Conservation (phyloP, 2,888 invertebrate species). For the Bombylius discolor region DNA sequence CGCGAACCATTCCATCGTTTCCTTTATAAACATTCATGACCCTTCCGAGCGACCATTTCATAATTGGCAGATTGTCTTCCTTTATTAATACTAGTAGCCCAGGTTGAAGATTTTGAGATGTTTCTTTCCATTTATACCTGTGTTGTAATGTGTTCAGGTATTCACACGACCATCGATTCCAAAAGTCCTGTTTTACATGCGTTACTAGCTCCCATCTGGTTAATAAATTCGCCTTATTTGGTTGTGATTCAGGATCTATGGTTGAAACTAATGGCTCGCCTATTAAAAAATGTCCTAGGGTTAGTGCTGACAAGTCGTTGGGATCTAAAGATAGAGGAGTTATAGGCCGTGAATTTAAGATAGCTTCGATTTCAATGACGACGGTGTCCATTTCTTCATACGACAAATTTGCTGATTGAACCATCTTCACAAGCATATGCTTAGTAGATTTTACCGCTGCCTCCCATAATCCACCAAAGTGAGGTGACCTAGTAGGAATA, state of each 20-base stretch:
- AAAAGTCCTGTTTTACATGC: not conserved
- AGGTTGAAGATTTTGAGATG: not conserved
- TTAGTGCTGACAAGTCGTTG: not conserved
- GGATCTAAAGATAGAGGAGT: not conserved
- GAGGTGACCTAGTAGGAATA: not conserved
- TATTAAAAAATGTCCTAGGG: not conserved
- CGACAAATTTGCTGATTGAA: not conserved
- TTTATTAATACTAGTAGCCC: not conserved
- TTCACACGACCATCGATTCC: not conserved
- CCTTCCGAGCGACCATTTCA: not conserved
- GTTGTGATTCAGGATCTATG: not conserved
- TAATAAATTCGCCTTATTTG: not conserved
- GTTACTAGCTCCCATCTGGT: not conserved
- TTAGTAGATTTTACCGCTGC: not conserved
- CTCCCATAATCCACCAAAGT: not conserved
- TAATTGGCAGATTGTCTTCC: not conserved
- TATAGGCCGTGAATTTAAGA: not conserved
- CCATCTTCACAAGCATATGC: not conserved
- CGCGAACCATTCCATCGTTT: constrained; percentile 15
- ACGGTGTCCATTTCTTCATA: not conserved
- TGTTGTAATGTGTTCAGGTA: not conserved
- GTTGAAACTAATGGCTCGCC: not conserved
- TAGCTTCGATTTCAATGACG: not conserved
- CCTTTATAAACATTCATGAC: constrained; percentile 14
- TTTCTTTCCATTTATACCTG: not conserved